Percentiles rank a stretch among this genome's conserved stretches.
These are phyloP conservation scores for Tautogolabrus adspersus DNA, from an alignment of 2,113 vertebrate genomes.

Conservation along the genomic window DNA sequence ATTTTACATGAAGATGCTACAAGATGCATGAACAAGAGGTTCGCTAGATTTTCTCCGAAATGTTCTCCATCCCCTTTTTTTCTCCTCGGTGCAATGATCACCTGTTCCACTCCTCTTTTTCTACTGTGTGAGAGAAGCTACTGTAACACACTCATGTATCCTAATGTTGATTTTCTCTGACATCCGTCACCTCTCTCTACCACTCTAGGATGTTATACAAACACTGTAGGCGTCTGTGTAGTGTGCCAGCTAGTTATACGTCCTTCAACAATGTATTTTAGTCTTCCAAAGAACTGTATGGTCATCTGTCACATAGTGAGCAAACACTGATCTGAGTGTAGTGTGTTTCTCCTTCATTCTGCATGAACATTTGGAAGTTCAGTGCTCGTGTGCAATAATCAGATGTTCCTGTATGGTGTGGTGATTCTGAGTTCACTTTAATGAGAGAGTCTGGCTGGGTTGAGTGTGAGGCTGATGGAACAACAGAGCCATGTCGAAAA, in stretches of 20 bases:
- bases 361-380: conserved; percentile 80
- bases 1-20: conserved; percentile 52
- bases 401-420: conserved; percentile 58
- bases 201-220: conserved; percentile 32
- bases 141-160: conserved; percentile 41
- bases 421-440: conserved; percentile 47
- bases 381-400: conserved; percentile 82
- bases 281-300: conserved; percentile 79
- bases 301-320: conserved; percentile 61
- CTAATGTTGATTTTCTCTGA: conserved; percentile 21
- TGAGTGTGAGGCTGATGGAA: conserved; percentile 60
- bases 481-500: conserved; percentile 66
- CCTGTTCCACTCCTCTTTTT: conserved; percentile 49
- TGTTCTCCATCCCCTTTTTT: conserved; percentile 13
- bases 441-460: conserved; percentile 46
- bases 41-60: conserved; percentile 52
- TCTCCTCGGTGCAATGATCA: conserved; percentile 47
- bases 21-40: conserved; percentile 43
- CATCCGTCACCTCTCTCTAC: conserved; percentile 21
- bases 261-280: conserved; percentile 64
- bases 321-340: conserved; percentile 62
- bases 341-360: conserved; percentile 68
- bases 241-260: conserved; percentile 51
- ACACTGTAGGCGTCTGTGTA: conserved; percentile 28
- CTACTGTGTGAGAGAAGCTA: conserved; percentile 41